phyloP scores from a whole-genome alignment of 2,888 invertebrate species.

The Sminthurinus aureus region DNA sequence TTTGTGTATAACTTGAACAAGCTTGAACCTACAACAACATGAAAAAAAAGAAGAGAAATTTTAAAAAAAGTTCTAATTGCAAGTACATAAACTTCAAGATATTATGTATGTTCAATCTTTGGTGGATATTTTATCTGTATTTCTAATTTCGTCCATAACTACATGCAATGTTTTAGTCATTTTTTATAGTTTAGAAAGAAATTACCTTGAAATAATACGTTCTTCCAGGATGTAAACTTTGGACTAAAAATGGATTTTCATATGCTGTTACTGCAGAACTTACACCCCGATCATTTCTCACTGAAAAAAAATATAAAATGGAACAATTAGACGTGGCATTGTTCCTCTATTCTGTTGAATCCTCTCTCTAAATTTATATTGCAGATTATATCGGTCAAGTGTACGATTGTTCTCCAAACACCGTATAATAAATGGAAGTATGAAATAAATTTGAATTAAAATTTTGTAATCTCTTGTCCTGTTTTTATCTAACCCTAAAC shows the following conservation, averaged over 20 bases:
- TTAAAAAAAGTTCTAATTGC: not conserved
- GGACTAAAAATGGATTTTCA: conserved; percentile 80
- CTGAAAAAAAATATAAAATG: conserved; percentile 56
- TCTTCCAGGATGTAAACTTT: conserved; percentile 78
- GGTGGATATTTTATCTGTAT: too few species aligned
- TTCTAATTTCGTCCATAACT: too few species aligned
- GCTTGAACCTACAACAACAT: conserved; percentile 72
- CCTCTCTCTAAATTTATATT: too few species aligned
- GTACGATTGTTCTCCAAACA: too few species aligned
- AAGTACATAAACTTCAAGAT: conserved; percentile 1
- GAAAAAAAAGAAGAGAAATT: not conserved
- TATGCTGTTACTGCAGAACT: conserved; percentile 19
- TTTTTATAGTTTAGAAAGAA: not conserved
- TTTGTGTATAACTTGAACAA: conserved; percentile 78
- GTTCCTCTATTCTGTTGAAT: too few species aligned
- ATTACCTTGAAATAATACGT: conserved; percentile 78
- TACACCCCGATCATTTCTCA: conserved; percentile 30
- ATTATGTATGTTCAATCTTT: not conserved
- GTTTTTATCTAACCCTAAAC: too few species aligned
- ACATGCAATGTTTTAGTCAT: too few species aligned
- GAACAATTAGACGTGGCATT: conserved; percentile 54
- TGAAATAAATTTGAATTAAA: too few species aligned
- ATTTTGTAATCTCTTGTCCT: too few species aligned
- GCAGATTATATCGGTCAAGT: too few species aligned
- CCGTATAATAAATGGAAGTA: too few species aligned